These are phyloP conservation scores for Phalacrocorax aristotelis DNA, from an alignment of 2,113 vertebrate species.

Conservation along the genomic window DNA sequence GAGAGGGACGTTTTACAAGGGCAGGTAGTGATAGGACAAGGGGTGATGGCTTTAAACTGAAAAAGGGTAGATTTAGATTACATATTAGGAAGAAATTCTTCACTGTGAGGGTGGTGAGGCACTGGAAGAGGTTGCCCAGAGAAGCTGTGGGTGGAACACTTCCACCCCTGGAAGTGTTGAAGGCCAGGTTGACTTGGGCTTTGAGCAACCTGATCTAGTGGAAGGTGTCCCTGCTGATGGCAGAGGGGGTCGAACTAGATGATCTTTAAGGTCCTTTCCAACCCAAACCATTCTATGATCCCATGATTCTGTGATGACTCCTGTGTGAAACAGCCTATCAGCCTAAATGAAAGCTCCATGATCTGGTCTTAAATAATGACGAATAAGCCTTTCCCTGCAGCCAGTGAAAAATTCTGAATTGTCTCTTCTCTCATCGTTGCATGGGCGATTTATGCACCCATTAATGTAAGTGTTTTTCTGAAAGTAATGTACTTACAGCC, in stretches of 20 bases:
- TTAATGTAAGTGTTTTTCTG: constrained; percentile 59
- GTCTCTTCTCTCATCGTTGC: constrained; percentile 31
- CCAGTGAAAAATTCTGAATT: constrained; percentile 12
- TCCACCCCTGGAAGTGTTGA: background rate
- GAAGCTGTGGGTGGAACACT: background rate
- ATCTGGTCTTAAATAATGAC: background rate
- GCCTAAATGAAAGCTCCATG: background rate
- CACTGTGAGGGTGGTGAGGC: background rate
- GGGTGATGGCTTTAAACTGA: background rate
- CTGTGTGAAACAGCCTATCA: background rate
- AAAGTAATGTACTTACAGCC: constrained; percentile 35
- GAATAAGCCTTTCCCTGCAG: background rate
- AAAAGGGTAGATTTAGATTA: background rate
- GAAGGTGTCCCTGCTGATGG: background rate
- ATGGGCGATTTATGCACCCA: constrained; percentile 38
- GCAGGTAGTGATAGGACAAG: background rate
- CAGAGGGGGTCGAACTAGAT: background rate
- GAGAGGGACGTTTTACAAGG: background rate
- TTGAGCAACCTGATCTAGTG: background rate
- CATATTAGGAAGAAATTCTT: background rate
- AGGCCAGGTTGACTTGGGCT: background rate
- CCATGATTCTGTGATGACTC: background rate
- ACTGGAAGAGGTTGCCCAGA: background rate
- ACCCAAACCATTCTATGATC: background rate
- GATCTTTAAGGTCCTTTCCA: background rate